Base-by-base conservation (phyloP, 2,113 vertebrate genomes). In the Mormyrus iriodes region DNA sequence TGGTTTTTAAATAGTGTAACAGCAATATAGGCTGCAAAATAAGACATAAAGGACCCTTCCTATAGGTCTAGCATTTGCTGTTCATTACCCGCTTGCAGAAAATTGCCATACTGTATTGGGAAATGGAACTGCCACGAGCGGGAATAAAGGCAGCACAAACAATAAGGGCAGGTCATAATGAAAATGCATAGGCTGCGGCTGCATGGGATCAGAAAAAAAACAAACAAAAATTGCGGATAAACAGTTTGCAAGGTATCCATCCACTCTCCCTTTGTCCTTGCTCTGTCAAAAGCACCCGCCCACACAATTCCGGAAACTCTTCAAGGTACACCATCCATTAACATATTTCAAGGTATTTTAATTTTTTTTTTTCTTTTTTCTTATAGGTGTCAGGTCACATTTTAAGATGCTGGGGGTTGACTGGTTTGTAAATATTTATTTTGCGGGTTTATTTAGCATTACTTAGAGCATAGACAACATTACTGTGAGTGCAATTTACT, bases 261-360 rank as follows among this genome's bases (percentile, higher is more conserved):
- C 58, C 61, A 35, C 61, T 49, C 17, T 49, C 46, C 35, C 49
- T 86, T 88, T 48, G 86, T 73, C 61, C 87, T 48, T 24, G 44
- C 42, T 27, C 83, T 85, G 58, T 48, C 44, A 88, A 27, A 73
- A 44, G 87, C 87, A 88, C 31, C 48, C 31, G 9, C 42, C 55
- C 39, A 73, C 55, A 65, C 58, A 69, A 48, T n/a, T 4, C 48
- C 19, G 15, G 88, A 15, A 39, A 69, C 44, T 69, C 39, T 88
- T 53, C 31, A 31, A 86, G 51, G n/a, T 35, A 10, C 85, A 52
- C n/a, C 31, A 53, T 58, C 86, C 21, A 87, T 87, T 61, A 73
- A 88, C 27, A 88, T 65, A 88, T 53, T 88, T 61, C 44, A 49
- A 69, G 65, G 35, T 88, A 83, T 88, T 83, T 76, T 42, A 27